Base-by-base conservation (phyloP, 2,888 invertebrate species). In the Drosophila bunnanda region DNA sequence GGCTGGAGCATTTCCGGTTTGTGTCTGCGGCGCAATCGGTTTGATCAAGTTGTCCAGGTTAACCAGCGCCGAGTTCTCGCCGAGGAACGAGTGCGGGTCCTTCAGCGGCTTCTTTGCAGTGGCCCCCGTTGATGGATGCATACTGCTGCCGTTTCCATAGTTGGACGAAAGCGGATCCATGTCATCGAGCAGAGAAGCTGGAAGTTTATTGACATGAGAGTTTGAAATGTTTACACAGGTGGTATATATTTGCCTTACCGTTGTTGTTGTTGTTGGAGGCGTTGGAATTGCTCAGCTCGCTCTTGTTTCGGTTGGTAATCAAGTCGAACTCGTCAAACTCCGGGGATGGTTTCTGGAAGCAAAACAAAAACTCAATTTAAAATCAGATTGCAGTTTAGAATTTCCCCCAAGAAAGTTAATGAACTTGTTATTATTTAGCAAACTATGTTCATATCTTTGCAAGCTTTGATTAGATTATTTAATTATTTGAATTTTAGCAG, bases 41-140 rank as follows among this genome's bases (percentile, higher is more conserved):
- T 94, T 95, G 85, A 99, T 97, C 91, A 99, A 95, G 92, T 99
- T 98, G 94, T 99, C 99, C 92, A 99, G 94, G 94, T 99, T 99
- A 76, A 99, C 99, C 85, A 99, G 95, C 83, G 96, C 95, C 13
- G 98, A 98, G 93, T 99, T 99, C 93, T 98, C 98, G 48, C 99
- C 99, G 59, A 99, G 95, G 94, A 99, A 99, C 89, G 97, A 96
- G 83, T 98, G 97, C 4, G 99, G 98, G 57, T 98, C 98, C 93
- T 98, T 98, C 62, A 91, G 90, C 75, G 91, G 88, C 67, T 88
- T 91, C 83, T 92, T 91, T 36, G 89, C 85, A 55, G 90, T 90
- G 59, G 90, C 88, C n/a, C 89, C 89, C 34, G 91, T 90, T 34
- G 91, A 86, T 10, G 88, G 81, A 70, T 81, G 87, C 39, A 59